phyloP scores from a whole-genome alignment of 2,113 vertebrate genomes.

The Catagonus wagneri region DNA sequence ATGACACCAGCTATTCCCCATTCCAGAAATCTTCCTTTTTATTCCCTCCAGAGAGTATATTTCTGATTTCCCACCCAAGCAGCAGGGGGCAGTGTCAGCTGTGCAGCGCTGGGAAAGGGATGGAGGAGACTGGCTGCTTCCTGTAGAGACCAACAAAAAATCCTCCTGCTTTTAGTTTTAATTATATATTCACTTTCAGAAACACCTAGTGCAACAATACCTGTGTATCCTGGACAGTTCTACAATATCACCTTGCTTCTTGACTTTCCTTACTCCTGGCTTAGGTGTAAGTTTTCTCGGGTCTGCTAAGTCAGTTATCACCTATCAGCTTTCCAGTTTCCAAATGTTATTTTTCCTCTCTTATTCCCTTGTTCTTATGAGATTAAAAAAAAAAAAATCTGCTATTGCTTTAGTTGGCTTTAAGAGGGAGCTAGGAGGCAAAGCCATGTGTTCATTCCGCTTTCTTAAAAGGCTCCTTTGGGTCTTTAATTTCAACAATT shows the following conservation, averaged over 20 bases:
- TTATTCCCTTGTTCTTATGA: neutral
- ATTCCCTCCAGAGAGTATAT: neutral
- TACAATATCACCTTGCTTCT: neutral
- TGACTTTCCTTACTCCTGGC: neutral
- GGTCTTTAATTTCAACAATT: constrained; percentile 19
- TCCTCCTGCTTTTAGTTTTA: neutral
- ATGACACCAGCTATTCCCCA: neutral
- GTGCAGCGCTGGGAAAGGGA: neutral
- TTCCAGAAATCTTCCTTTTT: neutral
- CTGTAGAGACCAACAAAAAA: neutral
- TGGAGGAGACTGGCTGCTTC: neutral
- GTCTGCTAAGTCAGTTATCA: neutral
- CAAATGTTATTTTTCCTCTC: neutral
- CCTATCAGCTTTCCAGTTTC: neutral
- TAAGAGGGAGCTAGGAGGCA: neutral
- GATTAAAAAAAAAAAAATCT: no score
- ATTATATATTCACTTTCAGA: neutral
- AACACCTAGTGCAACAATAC: neutral
- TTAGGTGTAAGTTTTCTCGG: neutral
- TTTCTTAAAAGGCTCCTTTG: neutral
- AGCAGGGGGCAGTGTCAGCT: neutral
- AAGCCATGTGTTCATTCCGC: neutral
- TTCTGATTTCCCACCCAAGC: neutral
- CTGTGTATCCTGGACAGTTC: neutral
- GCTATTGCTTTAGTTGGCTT: constrained; percentile 10